Percentiles rank a stretch among this genome's conserved stretches.
Conservation (phyloP, 2,113 vertebrate species). For the Astatotilapia flaviijosephi region DNA sequence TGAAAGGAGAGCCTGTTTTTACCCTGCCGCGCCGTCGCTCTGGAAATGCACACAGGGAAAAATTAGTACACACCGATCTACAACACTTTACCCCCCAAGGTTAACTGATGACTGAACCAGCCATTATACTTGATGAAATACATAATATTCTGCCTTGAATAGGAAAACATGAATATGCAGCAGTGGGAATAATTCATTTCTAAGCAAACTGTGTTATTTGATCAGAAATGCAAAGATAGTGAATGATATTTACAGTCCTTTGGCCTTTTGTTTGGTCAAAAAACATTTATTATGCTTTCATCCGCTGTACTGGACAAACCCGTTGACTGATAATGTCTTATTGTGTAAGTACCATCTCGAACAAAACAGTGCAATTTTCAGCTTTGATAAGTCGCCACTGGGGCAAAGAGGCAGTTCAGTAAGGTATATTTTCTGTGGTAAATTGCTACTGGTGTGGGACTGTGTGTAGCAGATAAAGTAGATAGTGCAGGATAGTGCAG, state of each 20-base stretch:
- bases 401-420: not conserved
- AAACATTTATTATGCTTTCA: not conserved
- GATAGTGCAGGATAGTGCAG: not conserved
- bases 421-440: not conserved
- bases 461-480: conserved; percentile 1
- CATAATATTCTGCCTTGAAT: conserved; percentile 28
- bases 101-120: conserved; percentile 28
- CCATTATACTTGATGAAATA: conserved; percentile 47
- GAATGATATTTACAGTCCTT: not conserved
- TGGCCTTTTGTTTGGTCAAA: not conserved
- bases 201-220: conserved; percentile 2
- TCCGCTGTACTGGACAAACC: not conserved
- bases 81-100: conserved; percentile 31
- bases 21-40: conserved; percentile 84
- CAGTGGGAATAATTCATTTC: not conserved
- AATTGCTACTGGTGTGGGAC: not conserved
- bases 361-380: conserved; percentile 2
- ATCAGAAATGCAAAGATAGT: not conserved
- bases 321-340: not conserved
- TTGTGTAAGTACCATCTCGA: not conserved
- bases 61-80: not conserved
- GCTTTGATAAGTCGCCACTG: not conserved
- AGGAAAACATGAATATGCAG: conserved; percentile 37
- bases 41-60: conserved; percentile 58
- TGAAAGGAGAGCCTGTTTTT: conserved; percentile 82